These are phyloP conservation scores for Sebastes steindachneri DNA, from an alignment of 2,797 vertebrate species.

Conservation along the genomic window DNA sequence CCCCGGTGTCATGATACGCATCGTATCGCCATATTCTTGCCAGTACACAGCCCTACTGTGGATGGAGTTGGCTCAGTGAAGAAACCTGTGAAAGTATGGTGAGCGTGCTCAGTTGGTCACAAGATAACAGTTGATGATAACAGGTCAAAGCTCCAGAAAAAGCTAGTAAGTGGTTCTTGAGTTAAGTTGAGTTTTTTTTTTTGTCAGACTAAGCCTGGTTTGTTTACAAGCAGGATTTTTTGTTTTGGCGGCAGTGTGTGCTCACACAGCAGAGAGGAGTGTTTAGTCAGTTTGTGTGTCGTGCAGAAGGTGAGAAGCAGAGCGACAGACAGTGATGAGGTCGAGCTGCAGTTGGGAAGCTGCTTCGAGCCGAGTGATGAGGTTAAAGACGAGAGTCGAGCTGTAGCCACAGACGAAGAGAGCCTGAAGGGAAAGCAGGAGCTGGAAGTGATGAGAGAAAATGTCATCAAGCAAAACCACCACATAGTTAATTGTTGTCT, in stretches of 20 bases:
- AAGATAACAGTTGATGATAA: not conserved
- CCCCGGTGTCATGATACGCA: too few species aligned
- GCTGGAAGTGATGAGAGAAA: conserved; percentile 35
- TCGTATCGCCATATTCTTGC: too few species aligned
- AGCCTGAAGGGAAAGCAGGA: conserved; percentile 36
- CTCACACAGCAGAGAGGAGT: conserved; percentile 6
- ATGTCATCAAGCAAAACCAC: conserved; percentile 25
- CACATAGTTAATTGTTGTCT: conserved; percentile 30
- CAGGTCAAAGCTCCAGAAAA: not conserved
- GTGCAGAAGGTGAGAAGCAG: conserved; percentile 34
- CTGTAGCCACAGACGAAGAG: conserved; percentile 5
- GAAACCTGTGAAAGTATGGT: not conserved
- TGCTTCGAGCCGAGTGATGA: not conserved
- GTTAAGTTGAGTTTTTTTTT: not conserved
- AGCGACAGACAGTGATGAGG: conserved; percentile 39
- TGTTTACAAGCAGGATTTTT: not conserved
- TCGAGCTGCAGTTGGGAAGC: conserved; percentile 14
- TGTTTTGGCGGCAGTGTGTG: conserved; percentile 9
- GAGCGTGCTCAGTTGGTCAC: not conserved
- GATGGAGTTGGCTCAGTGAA: not conserved
- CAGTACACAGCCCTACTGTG: too few species aligned
- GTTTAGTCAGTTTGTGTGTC: conserved; percentile 27
- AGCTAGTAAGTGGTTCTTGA: not conserved
- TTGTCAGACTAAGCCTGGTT: not conserved
- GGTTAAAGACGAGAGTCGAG: conserved; percentile 43